Evolutionary conservation across 2,113 vertebrate genomes (phyloP).

Genomic region (Gracilinanus agilis): DNA sequence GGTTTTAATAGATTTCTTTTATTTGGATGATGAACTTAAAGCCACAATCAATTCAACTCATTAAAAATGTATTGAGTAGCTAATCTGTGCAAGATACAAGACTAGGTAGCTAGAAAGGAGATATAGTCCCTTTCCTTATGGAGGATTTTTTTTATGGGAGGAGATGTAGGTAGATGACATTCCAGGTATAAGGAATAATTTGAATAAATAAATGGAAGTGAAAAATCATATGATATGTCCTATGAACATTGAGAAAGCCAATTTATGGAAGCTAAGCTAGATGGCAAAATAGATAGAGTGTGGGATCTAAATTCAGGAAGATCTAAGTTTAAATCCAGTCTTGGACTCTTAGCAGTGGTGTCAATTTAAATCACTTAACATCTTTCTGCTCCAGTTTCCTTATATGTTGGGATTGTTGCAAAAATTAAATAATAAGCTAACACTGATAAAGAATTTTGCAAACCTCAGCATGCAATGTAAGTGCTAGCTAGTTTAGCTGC

Average conservation of each 20-base stretch:
- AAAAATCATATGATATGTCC: neutral
- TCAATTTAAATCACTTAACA: neutral
- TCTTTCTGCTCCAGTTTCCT: neutral
- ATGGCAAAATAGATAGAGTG: neutral
- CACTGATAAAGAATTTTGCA: neutral
- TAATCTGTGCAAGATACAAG: neutral
- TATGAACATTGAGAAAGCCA: neutral
- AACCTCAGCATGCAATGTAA: neutral
- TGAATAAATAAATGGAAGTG: neutral
- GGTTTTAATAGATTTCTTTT: neutral
- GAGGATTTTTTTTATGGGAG: neutral
- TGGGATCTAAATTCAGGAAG: neutral
- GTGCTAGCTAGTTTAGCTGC: neutral
- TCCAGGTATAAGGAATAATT: neutral
- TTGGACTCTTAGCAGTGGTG: neutral
- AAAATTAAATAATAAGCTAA: neutral
- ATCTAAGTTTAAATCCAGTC: neutral
- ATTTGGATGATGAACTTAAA: neutral
- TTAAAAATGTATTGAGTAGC: neutral
- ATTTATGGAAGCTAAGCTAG: neutral
- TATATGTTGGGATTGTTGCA: neutral
- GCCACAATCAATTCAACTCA: neutral
- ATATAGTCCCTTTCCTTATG: neutral
- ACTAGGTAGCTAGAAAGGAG: neutral
- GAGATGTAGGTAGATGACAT: neutral